Percentiles rank a stretch among this genome's conserved stretches.
These are phyloP conservation scores for Panulirus ornatus DNA, from an alignment of 1,140 invertebrate species.

Conservation along the genomic window DNA sequence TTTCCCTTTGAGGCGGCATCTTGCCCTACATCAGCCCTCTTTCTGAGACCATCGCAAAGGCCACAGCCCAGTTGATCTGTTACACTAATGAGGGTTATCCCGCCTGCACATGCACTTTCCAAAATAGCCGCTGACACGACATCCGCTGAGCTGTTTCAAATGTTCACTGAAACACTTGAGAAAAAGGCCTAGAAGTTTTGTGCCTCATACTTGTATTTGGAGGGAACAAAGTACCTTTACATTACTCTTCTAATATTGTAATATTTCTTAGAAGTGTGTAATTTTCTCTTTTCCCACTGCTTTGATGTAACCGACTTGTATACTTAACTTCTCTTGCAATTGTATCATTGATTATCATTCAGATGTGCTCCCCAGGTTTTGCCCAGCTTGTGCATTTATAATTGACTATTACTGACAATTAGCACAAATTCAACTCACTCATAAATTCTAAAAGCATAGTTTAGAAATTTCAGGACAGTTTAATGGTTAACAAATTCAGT, in stretches of 20 bases:
- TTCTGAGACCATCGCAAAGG: constrained; percentile 58
- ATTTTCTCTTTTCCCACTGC: constrained; percentile 73
- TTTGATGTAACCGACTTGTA: constrained; percentile 72
- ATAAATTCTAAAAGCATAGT: too few relatives aligned
- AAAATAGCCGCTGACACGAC: constrained; percentile 58
- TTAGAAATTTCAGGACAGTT: neutral
- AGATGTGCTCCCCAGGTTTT: constrained; percentile 70
- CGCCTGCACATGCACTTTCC: constrained; percentile 58
- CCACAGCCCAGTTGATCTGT: constrained; percentile 56
- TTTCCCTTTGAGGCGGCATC: constrained; percentile 58
- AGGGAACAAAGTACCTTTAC: constrained; percentile 74
- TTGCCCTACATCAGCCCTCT: constrained; percentile 45
- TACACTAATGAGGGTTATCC: constrained; percentile 54
- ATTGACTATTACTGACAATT: constrained; percentile 14
- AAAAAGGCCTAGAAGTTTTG: constrained; percentile 71
- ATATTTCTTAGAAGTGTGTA: constrained; percentile 72
- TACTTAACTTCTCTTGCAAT: constrained; percentile 69
- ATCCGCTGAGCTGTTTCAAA: constrained; percentile 62
- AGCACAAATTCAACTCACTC: too few relatives aligned
- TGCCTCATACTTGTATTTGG: constrained; percentile 74
- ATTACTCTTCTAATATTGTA: constrained; percentile 72
- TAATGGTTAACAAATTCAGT: neutral
- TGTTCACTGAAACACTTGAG: constrained; percentile 71
- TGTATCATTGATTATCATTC: constrained; percentile 71
- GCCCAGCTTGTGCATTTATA: constrained; percentile 46